A percentile compares a stretch with the other conserved stretches of the same genome.
Evolutionary conservation across 2,797 vertebrate species (phyloP).

Genomic region (Bradypodion ventrale): DNA sequence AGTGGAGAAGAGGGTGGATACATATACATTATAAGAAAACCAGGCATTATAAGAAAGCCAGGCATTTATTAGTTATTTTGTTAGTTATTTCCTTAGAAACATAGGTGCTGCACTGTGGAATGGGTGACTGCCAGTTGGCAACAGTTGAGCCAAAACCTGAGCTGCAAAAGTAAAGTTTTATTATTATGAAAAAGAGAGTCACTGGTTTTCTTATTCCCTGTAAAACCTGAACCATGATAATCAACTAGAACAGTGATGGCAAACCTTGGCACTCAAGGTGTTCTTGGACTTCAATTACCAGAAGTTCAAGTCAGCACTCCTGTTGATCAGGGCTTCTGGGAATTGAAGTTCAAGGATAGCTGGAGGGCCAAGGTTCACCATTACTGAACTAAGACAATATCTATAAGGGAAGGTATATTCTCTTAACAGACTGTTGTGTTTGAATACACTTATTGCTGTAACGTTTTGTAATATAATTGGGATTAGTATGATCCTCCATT

Average conservation of each 20-base stretch:
- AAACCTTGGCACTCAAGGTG: too few species aligned
- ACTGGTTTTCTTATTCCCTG: slow-evolving; percentile 33
- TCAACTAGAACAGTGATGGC: too few species aligned
- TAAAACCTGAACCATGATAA: slow-evolving; percentile 26
- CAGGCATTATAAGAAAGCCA: slow-evolving; percentile 29
- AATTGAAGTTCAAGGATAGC: too few species aligned
- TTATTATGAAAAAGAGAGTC: slow-evolving; percentile 20
- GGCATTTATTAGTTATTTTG: slow-evolving; percentile 3
- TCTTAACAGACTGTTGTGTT: too few species aligned
- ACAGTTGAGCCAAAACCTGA: slow-evolving; percentile 36
- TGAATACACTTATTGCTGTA: too few species aligned
- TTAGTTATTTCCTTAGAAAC: slow-evolving; percentile 24
- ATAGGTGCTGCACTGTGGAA: not conserved
- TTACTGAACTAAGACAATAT: slow-evolving; percentile 30
- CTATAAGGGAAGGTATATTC: slow-evolving; percentile 31
- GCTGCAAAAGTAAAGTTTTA: slow-evolving; percentile 28
- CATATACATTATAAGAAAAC: not conserved
- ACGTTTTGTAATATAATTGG: too few species aligned
- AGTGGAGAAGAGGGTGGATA: not conserved
- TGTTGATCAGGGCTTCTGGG: too few species aligned
- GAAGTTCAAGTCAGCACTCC: too few species aligned
- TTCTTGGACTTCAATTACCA: too few species aligned
- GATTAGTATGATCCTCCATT: too few species aligned
- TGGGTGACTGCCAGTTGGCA: slow-evolving; percentile 48
- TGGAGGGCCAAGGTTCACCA: too few species aligned